Evolutionary conservation across 2,797 vertebrate species (phyloP).

Genomic region (Hyperoplus lanceolatus): DNA sequence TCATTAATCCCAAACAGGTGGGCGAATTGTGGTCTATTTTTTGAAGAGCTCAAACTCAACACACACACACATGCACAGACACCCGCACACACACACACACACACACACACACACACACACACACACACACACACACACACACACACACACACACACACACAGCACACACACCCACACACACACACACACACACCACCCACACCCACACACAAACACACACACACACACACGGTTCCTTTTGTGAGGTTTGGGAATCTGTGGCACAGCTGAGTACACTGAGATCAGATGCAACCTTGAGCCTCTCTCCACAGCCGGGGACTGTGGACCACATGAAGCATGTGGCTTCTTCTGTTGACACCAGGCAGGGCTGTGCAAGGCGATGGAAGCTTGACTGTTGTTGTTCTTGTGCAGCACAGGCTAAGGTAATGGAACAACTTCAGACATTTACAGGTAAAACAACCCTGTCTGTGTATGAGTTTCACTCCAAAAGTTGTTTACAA

Average conservation of each 20-base stretch:
- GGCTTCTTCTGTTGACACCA: slow-evolving; percentile 64
- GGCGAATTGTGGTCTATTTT: slow-evolving; percentile 23
- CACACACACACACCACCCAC: slow-evolving; percentile 10
- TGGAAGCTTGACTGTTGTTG: slow-evolving; percentile 29
- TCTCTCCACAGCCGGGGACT: slow-evolving; percentile 69
- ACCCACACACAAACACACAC: slow-evolving; percentile 11
- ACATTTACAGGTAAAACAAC: slow-evolving; percentile 27
- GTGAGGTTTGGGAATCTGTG: slow-evolving; percentile 47
- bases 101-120: slow-evolving; percentile 7
- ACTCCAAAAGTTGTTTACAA: slow-evolving; percentile 14
- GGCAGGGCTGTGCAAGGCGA: slow-evolving; percentile 37
- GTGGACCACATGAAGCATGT: slow-evolving; percentile 60
- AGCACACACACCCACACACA: slow-evolving; percentile 18
- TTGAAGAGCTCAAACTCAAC: slow-evolving; percentile 37
- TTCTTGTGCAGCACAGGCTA: slow-evolving; percentile 30
- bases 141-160: not conserved
- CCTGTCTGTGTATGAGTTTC: not conserved
- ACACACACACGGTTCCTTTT: slow-evolving; percentile 43
- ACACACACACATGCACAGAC: not conserved
- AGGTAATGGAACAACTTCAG: slow-evolving; percentile 33
- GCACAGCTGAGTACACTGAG: slow-evolving; percentile 72
- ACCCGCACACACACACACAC: slow-evolving; percentile 19
- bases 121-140: slow-evolving; percentile 35
- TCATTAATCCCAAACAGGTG: slow-evolving; percentile 39
- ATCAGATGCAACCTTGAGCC: slow-evolving; percentile 64